Evolutionary conservation across 1,140 invertebrate species (phyloP), one percentile per base, ranked within the genome.

Genomic region (Lethrus apterus): DNA sequence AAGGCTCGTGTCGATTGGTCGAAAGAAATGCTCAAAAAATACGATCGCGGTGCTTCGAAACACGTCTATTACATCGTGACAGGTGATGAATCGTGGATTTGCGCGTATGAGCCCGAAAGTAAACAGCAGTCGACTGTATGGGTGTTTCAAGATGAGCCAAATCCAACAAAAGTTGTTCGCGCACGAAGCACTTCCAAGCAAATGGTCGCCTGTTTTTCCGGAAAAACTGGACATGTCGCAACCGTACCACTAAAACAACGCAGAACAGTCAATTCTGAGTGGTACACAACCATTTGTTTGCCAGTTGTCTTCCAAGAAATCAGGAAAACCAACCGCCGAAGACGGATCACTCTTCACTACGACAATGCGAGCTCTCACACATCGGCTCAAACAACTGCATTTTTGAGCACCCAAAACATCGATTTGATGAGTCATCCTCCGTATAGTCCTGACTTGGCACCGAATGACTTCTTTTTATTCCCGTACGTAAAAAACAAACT

Each of bases 71-170:
- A 38, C n/a, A 52, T 52, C 29, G 19, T 36, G 3, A 48, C 46
- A 41, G 46, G 35, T 30, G 35, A 41, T 9, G 34, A 47, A 47
- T 36, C 14, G 20, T 45, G 32, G 32, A 33, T 33, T 7, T 33
- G 17, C 17, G 8, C 32, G 32, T 33, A 33, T 56, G 58, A 59
- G 38, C 49, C 54, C 26, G 48, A 60, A 56, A 56, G 20, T 4
- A 56, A 60, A 54, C 49, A 51, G 32, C 48, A 55, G 32, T 58
- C 49, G 13, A 54, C 48, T 44, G 43, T 46, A 49, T 55, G 56
- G 48, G 47, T 61, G 38, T 62, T 65, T 30, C 57, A 62, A 62
- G 50, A 59, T 33, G 58, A 65, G 47, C 48, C 49, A 48, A 64
- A 65, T 42, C 55, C 56, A 57, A 63, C 55, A 46, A 64, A 52